Evolutionary conservation across 1,140 invertebrate species (phyloP), one percentile per base, ranked within the genome.

Genomic region (Caenorhabditis briggsae): DNA sequence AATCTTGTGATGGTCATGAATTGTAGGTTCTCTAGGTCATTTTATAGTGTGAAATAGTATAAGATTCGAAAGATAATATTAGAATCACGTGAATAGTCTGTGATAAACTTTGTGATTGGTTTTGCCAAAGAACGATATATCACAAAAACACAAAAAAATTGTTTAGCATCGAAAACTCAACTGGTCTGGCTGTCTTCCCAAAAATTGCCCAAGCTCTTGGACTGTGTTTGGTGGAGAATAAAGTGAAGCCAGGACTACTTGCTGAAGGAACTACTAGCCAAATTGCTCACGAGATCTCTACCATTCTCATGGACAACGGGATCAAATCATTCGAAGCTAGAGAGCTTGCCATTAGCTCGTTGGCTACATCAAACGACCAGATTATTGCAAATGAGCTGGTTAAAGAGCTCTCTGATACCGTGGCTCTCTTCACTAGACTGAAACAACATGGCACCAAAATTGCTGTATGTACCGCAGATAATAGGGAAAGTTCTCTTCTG

Each of bases 391-490:
- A 48, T 23, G 46, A 78, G 11, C 46, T 78, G 50, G 46, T 53
- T 46, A 78, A 78, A n/a, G 12, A 89, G 91, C 48, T 87, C 88
- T n/a, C 86, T 93, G 33, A 93, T 93, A 88, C 89, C 92, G 65
- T 88, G 93, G 7, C 90, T 91, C 84, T 94, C 70, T 94, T 94
- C 89, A 89, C 92, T 70, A 90, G 93, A 55, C 90, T 94, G 0
- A 91, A 92, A 83, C 84, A 88, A 16, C 90, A 93, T 74, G 90
- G 90, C n/a, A 89, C 94, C 2, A 94, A 94, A 89, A 92, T 94
- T 83, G 93, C 93, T 12, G 90, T 94, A 41, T 94, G 93, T 82
- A 94, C 93, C 2, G 91, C 93, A 41, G 93, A 94, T 88, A 93
- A 91, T 82, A 89, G 91, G 48, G 84, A 89, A 56, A 93, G 92